A percentile compares a stretch with the other conserved stretches of the same genome.
Evolutionary conservation across 2,888 invertebrate species (phyloP).

Genomic region (Sinhomidia bicolor): DNA sequence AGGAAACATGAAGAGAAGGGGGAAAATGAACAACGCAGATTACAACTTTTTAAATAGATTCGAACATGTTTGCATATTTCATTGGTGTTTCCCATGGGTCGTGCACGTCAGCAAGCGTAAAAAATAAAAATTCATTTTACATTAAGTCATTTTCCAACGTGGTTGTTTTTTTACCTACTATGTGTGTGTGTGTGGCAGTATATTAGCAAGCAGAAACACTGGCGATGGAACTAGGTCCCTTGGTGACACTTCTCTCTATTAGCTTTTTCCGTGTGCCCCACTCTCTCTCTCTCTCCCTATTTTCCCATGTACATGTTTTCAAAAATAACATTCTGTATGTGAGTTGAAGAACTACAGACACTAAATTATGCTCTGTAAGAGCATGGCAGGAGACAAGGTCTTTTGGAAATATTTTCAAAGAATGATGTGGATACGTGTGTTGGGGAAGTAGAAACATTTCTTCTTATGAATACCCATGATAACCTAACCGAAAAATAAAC

Average conservation of each 20-base stretch:
- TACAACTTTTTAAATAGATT: slow-evolving; percentile 30
- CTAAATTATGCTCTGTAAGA: too few relatives aligned
- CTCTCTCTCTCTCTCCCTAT: not conserved
- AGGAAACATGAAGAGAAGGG: not conserved
- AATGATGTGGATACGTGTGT: not conserved
- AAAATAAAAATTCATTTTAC: slow-evolving; percentile 6
- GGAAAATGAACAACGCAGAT: slow-evolving; percentile 54
- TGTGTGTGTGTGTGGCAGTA: not conserved
- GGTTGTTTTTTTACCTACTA: not conserved
- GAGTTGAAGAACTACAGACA: not conserved
- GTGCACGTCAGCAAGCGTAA: not conserved
- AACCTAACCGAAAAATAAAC: slow-evolving; percentile 14
- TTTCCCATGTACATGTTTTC: too few relatives aligned
- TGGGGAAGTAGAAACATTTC: not conserved
- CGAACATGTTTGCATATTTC: slow-evolving; percentile 61
- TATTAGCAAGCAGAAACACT: not conserved
- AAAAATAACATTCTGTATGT: not conserved
- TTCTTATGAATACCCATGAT: slow-evolving; percentile 33
- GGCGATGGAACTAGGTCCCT: slow-evolving; percentile 9
- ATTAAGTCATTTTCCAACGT: not conserved
- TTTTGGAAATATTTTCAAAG: slow-evolving; percentile 15
- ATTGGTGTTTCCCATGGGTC: slow-evolving; percentile 36
- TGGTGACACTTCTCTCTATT: slow-evolving; percentile 44
- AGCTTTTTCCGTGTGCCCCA: not conserved
- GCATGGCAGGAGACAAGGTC: not conserved